These are phyloP conservation scores for Dreissena polymorpha DNA, from an alignment of 1,140 invertebrate species.

Conservation along the genomic window DNA sequence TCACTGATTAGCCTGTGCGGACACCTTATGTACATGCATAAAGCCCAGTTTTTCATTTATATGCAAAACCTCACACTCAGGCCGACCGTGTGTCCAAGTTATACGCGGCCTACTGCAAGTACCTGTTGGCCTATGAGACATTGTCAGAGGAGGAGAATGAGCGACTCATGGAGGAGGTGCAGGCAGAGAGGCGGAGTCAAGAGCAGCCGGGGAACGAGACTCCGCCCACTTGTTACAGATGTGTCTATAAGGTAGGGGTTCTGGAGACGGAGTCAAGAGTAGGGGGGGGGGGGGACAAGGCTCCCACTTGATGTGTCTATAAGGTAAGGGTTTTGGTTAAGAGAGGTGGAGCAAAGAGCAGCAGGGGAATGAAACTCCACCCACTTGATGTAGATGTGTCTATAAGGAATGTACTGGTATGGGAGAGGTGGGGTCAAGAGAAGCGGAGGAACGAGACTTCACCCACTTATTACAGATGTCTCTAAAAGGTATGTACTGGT, in stretches of 20 bases:
- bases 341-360: slow-evolving; percentile 49
- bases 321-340: slow-evolving; percentile 38
- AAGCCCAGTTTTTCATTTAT: no score
- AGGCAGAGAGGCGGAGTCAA: slow-evolving; percentile 59
- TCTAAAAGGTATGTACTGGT: not conserved
- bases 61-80: slow-evolving; percentile 59
- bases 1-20: no score
- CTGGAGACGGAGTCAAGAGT: slow-evolving; percentile 51
- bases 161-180: slow-evolving; percentile 86
- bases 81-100: slow-evolving; percentile 91
- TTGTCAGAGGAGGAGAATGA: slow-evolving; percentile 89
- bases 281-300: slow-evolving; percentile 43
- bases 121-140: slow-evolving; percentile 94
- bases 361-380: slow-evolving; percentile 36
- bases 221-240: slow-evolving; percentile 26
- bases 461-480: slow-evolving; percentile 34
- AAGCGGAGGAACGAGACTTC: slow-evolving; percentile 41
- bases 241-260: slow-evolving; percentile 41
- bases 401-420: slow-evolving; percentile 33
- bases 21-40: no score
- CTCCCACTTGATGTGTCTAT: slow-evolving; percentile 23
- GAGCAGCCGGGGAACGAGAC: slow-evolving; percentile 52
- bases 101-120: slow-evolving; percentile 96
- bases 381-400: slow-evolving; percentile 26
- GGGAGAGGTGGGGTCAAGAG: slow-evolving; percentile 59